Evolutionary conservation across 2,113 vertebrate genomes (phyloP).

Genomic region (Pipa parva): DNA sequence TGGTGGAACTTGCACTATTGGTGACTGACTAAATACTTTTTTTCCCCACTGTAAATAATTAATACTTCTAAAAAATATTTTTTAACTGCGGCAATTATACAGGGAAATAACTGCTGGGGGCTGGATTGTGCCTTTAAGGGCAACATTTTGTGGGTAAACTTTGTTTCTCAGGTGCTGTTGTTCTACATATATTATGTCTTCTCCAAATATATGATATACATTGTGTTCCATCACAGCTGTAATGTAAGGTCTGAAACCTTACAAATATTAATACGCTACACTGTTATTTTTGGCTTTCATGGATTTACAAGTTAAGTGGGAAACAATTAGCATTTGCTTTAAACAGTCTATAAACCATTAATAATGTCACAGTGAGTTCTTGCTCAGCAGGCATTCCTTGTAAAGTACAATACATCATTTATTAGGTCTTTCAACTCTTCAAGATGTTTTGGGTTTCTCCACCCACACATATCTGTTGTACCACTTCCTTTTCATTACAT

Average conservation of each 20-base stretch:
- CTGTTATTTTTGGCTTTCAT: background rate
- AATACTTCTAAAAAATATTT: too few species aligned
- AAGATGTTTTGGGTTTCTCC: background rate
- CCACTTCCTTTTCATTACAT: background rate
- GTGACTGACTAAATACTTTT: too few species aligned
- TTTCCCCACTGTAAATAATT: too few species aligned
- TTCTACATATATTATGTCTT: background rate
- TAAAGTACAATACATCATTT: background rate
- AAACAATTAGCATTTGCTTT: background rate
- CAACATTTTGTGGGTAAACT: too few species aligned
- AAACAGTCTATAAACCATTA: background rate
- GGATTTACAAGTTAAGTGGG: background rate
- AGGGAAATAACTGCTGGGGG: too few species aligned
- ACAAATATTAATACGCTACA: background rate
- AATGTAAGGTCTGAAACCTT: background rate
- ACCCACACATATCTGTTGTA: background rate
- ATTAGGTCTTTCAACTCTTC: background rate
- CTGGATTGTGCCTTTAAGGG: too few species aligned
- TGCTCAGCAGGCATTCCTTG: background rate
- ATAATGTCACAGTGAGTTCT: background rate
- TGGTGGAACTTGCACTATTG: too few species aligned
- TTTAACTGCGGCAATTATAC: too few species aligned
- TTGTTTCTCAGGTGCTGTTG: too few species aligned
- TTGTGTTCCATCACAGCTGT: background rate
- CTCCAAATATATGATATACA: too few species aligned